These are phyloP conservation scores for Asobara japonica DNA, from an alignment of 1,140 invertebrate genomes.

Conservation along the genomic window DNA sequence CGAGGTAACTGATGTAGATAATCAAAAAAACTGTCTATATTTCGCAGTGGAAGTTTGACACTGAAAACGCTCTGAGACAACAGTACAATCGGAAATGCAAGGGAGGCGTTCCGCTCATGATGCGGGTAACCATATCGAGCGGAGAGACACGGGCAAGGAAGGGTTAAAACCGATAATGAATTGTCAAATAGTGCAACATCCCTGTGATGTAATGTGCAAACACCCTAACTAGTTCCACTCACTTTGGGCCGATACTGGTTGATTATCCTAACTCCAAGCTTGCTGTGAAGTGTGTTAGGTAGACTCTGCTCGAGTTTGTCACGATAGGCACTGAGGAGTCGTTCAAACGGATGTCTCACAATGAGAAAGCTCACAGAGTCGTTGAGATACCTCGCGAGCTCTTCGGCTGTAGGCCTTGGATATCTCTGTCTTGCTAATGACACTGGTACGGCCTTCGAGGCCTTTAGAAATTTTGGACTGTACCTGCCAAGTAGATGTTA, in stretches of 20 bases:
- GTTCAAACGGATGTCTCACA: conserved; percentile 88
- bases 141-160: no score
- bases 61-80: no score
- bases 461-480: conserved; percentile 77
- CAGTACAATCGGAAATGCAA: no score
- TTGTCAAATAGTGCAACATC: no score
- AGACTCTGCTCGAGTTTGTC: conserved; percentile 87
- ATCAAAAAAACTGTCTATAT: no score
- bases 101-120: no score
- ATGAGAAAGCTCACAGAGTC: conserved; percentile 84
- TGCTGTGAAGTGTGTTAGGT: conserved; percentile 83
- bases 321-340: conserved; percentile 88
- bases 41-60: no score
- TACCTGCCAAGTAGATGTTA: conserved; percentile 62
- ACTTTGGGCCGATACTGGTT: conserved; percentile 74
- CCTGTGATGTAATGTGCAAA: no score
- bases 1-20: no score
- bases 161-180: no score
- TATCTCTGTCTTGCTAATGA: conserved; percentile 81
- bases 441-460: conserved; percentile 80
- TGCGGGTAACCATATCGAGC: no score
- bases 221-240: conserved; percentile 30
- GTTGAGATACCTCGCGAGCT: conserved; percentile 73
- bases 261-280: conserved; percentile 80
- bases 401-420: conserved; percentile 75